Conservation (phyloP, 2,113 vertebrate species). For the Clarias gariepinus region DNA sequence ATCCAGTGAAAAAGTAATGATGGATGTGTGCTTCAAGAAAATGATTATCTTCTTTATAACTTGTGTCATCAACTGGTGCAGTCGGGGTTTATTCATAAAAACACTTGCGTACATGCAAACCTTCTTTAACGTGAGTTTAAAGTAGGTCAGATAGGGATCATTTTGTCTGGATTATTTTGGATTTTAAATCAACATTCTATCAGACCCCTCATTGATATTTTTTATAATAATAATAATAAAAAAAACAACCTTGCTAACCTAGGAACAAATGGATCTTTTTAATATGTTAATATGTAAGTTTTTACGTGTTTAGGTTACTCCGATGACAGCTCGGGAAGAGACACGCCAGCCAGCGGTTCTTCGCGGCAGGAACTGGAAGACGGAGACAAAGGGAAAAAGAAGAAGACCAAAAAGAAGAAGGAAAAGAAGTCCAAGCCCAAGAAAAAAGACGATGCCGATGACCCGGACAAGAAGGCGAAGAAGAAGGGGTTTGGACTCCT, state of each 20-base stretch:
- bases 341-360: constrained; percentile 77
- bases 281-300: neutral
- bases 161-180: too few species aligned
- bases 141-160: too few species aligned
- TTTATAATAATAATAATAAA: too few species aligned
- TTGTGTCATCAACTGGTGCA: neutral
- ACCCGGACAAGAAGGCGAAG: constrained; percentile 84
- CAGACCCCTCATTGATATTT: too few species aligned
- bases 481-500: constrained; percentile 87
- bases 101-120: neutral
- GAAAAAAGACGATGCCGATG: constrained; percentile 81
- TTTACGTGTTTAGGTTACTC: constrained; percentile 78
- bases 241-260: too few species aligned
- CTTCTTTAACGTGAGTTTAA: neutral
- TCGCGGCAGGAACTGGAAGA: constrained; percentile 70
- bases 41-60: neutral
- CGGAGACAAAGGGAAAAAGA: constrained; percentile 71
- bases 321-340: constrained; percentile 86
- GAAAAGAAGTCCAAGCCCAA: constrained; percentile 83
- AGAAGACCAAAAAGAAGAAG: constrained; percentile 83
- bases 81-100: neutral
- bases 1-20: too few species aligned
- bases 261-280: neutral
- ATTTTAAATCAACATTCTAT: too few species aligned
- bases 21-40: neutral